Conservation (phyloP, 2,113 vertebrate species). For the Rynchops niger region DNA sequence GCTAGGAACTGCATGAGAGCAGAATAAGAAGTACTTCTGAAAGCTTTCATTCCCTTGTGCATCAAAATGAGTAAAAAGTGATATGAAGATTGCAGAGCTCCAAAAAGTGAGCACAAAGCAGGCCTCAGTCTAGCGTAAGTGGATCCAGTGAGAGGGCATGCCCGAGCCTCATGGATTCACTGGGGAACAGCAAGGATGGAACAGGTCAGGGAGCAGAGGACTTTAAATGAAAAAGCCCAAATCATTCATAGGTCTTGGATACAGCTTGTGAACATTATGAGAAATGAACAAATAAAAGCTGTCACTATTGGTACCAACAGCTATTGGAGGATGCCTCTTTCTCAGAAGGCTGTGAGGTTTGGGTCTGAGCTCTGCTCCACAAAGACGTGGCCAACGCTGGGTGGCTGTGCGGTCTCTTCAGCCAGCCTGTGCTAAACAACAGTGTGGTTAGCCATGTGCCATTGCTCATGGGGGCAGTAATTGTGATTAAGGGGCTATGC, state of each 20-base stretch:
- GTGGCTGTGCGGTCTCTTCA: background rate
- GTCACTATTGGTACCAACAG: background rate
- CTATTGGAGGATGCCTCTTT: background rate
- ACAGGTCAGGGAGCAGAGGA: background rate
- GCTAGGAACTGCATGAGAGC: background rate
- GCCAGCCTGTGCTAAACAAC: background rate
- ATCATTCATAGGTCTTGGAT: background rate
- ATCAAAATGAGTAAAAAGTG: background rate
- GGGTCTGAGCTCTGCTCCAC: background rate
- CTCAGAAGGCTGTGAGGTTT: background rate
- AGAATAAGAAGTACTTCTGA: background rate
- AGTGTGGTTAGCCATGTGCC: background rate
- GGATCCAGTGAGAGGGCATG: background rate
- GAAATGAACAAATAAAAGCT: background rate
- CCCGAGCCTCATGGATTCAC: background rate
- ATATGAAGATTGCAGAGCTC: background rate
- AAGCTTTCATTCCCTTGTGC: background rate
- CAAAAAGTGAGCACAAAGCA: background rate
- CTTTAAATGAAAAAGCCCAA: background rate
- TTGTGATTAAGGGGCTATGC: background rate
- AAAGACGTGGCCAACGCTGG: background rate
- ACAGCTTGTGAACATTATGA: background rate
- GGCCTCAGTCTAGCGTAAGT: background rate
- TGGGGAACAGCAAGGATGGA: background rate
- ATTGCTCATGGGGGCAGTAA: too few relatives aligned